Base-by-base conservation (phyloP, 2,888 invertebrate genomes). In the Hydraecia micacea region DNA sequence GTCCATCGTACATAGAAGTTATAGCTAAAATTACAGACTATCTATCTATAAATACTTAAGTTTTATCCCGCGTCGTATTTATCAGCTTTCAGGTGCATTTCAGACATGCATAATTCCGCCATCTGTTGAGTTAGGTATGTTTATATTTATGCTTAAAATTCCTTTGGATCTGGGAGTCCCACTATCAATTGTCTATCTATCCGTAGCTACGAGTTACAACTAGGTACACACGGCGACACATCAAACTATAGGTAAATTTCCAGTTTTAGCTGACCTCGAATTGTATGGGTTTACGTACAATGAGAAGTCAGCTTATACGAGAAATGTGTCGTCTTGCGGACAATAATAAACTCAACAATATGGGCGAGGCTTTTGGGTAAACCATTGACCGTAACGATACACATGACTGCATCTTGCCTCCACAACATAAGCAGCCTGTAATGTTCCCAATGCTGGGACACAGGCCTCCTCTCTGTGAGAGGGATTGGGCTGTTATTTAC, bases 371-470 rank as follows among this genome's bases (percentile, higher is more conserved):
- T 70, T 28, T 28, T 52, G 36, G 36, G 32, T 58, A 66, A 36
- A 62, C 52, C 80, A 25, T 46, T 80, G 52, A 71, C 78, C 62
- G 80, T 70, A 63, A 55, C 62, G 52, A 36, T 70, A 55, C 80
- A 62, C 80, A 70, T 80, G 80, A 55, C 52, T 46, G 78, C 32
- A 15, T 42, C 1, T 62, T 55, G n/a, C 55, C 21, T 52, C 42
- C 36, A 13, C 36, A 32, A 15, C 49, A 28, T 72, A 2, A 21
- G 0, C 21, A 7, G 18, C 49, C 49, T 49, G 18, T 52, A 52
- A 21, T 21, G 21, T 52, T 52, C 21, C 0, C 21, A 21, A 6
- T 52, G 21, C 0, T 52, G 21, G 8, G 21, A 52, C 52, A 52
- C 52, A 52, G 52, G 8, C 46, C 46, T 46, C 52, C 52, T 52